Evolutionary conservation across 1,140 invertebrate genomes (phyloP), one percentile per base, ranked within the genome.

Genomic region (Aphis craccivora): DNA sequence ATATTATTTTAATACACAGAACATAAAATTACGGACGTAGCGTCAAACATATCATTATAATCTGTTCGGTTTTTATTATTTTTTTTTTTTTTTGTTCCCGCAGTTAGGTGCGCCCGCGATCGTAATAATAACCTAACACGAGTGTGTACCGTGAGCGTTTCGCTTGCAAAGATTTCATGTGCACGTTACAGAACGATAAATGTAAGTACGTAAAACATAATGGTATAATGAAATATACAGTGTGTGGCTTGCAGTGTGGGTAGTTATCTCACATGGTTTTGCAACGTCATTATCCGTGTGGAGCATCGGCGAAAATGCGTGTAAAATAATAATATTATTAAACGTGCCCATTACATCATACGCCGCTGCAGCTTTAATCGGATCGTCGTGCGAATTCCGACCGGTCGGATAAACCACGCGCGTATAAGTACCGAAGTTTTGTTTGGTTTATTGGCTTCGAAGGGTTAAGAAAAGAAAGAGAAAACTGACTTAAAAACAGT

Each of bases 171-270:
- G 60, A n/a, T 67, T 67, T 76, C n/a, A n/a, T 76, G 60, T n/a
- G 60, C 60, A n/a, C 60, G 60, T 76, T 76, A n/a, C 60, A 76
- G 60, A 76, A 76, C 60, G 60, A 76, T 76, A 76, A 76, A 18
- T 76, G 14, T n/a, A 67, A 67, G 60, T 67, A 30, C 9, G 18
- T 6, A n/a, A 14, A n/a, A n/a, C n/a, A n/a, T 76, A 76, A n/a
- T 76, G 9, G n/a, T 76, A 76, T 35, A n/a, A 76, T 76, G 14
- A 76, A 76, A 76, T 76, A 35, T 76, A 4, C 60, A 67, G 30
- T 67, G 30, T 76, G 60, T n/a, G n/a, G n/a, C n/a, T n/a, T n/a
- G 14, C 60, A 67, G 30, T 67, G 30, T 76, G 60, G 60, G 14
- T 18, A 76, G 60, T 76, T n/a, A n/a, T 76, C 60, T 76, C 30